Percentiles rank a stretch among this genome's conserved stretches.
Conservation (phyloP, 2,113 vertebrate species). For the Phrynocephalus versicolor region DNA sequence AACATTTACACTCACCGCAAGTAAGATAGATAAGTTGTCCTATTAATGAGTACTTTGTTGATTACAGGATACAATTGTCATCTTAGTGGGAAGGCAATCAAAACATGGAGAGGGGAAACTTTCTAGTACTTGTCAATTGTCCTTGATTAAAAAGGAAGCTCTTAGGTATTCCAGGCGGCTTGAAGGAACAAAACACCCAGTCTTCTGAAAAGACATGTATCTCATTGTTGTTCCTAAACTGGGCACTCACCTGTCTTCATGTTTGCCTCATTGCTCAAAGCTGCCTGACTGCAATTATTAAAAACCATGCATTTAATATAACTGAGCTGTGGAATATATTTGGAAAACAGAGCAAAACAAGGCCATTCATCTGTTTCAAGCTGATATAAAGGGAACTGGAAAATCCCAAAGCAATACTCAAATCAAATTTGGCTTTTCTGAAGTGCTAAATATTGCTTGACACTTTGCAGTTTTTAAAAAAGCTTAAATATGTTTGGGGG, state of each 20-base stretch:
- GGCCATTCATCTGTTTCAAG: neutral
- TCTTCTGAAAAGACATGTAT: neutral
- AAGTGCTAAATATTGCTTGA: too few relatives aligned
- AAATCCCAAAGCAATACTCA: too few relatives aligned
- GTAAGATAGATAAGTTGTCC: slow-evolving; percentile 17
- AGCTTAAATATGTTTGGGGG: too few relatives aligned
- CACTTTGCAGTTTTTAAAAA: too few relatives aligned
- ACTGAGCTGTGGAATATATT: too few relatives aligned
- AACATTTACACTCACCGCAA: neutral
- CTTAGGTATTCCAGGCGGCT: neutral
- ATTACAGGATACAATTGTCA: slow-evolving; percentile 38
- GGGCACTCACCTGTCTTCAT: neutral
- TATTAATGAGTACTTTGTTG: slow-evolving; percentile 16
- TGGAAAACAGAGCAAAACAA: too few relatives aligned
- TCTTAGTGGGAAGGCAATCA: slow-evolving; percentile 34
- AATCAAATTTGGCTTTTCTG: too few relatives aligned
- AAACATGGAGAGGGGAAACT: neutral
- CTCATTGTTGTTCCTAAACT: neutral
- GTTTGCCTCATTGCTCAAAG: neutral
- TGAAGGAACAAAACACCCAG: slow-evolving; percentile 8
- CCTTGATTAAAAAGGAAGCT: slow-evolving; percentile 21
- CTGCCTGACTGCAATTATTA: neutral
- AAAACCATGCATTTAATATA: neutral
- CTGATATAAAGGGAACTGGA: too few relatives aligned
- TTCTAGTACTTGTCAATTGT: slow-evolving; percentile 2